Conservation (phyloP, 2,113 vertebrate genomes). For the Aphyosemion australe region DNA sequence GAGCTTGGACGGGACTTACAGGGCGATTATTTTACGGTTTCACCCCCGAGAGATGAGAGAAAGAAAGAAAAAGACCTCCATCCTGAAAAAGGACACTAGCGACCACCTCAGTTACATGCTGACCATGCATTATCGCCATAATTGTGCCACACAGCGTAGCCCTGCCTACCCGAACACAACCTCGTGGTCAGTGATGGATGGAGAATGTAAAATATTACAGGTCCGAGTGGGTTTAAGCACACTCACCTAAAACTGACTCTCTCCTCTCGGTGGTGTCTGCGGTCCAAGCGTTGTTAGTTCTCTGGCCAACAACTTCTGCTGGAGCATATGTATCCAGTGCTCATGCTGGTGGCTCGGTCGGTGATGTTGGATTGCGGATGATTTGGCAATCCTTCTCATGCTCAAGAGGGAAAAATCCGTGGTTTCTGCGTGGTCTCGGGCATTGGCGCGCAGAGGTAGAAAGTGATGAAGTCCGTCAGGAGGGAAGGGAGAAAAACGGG, state of each 20-base stretch:
- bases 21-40: slow-evolving; percentile 27
- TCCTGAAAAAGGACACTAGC: slow-evolving; percentile 55
- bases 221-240: slow-evolving; percentile 19
- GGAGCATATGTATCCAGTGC: slow-evolving; percentile 80
- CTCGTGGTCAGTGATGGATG: slow-evolving; percentile 51
- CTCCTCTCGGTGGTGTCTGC: slow-evolving; percentile 71
- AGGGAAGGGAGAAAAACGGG: slow-evolving; percentile 39
- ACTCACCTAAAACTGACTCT: slow-evolving; percentile 83
- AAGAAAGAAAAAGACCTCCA: slow-evolving; percentile 27
- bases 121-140: slow-evolving; percentile 74
- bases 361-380: slow-evolving; percentile 80
- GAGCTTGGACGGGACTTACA: slow-evolving; percentile 27
- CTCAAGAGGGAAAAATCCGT: slow-evolving; percentile 78
- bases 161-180: slow-evolving; percentile 50
- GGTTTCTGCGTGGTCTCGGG: slow-evolving; percentile 67
- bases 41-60: slow-evolving; percentile 12
- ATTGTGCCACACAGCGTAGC: slow-evolving; percentile 59
- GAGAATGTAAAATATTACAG: slow-evolving; percentile 11
- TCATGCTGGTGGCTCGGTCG: slow-evolving; percentile 77
- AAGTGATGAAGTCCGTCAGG: slow-evolving; percentile 71
- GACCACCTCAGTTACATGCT: slow-evolving; percentile 64
- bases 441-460: slow-evolving; percentile 66
- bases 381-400: slow-evolving; percentile 83
- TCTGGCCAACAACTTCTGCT: slow-evolving; percentile 81
- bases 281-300: slow-evolving; percentile 77